Percentiles rank a stretch among this genome's conserved stretches.
These are phyloP conservation scores for Drosophila borealis DNA, from an alignment of 2,888 invertebrate genomes.

Conservation along the genomic window DNA sequence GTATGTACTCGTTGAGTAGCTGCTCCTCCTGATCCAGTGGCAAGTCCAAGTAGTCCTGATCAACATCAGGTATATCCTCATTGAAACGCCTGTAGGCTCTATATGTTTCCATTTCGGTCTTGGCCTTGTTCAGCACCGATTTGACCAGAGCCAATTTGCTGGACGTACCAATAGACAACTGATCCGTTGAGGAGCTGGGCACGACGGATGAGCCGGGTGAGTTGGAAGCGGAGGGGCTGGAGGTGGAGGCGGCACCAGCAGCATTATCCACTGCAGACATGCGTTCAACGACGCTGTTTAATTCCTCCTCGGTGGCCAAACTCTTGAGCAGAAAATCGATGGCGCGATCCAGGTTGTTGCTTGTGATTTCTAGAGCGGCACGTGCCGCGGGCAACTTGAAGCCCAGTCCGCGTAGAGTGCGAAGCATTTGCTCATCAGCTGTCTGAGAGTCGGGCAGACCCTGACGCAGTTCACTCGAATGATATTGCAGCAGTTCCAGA, in stretches of 20 bases:
- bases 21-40: constrained; percentile 89
- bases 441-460: constrained; percentile 55
- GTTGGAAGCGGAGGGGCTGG: constrained; percentile 15
- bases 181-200: constrained; percentile 20
- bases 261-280: constrained; percentile 81
- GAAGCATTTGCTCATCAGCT: constrained; percentile 51
- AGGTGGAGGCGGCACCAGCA: not conserved
- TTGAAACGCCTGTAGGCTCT: constrained; percentile 87
- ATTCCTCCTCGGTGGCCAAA: constrained; percentile 65
- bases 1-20: constrained; percentile 89
- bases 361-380: constrained; percentile 86
- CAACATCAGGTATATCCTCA: constrained; percentile 86
- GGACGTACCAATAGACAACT: constrained; percentile 32
- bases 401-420: constrained; percentile 86
- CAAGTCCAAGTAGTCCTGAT: constrained; percentile 91
- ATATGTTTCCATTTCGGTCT: constrained; percentile 70
- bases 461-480: constrained; percentile 67
- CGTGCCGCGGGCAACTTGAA: constrained; percentile 86
- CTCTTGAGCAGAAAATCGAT: constrained; percentile 87
- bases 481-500: constrained; percentile 78
- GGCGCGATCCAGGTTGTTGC: constrained; percentile 87
- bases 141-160: constrained; percentile 51
- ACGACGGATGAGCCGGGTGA: not conserved
- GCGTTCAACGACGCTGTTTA: constrained; percentile 74
- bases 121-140: constrained; percentile 65